Evolutionary conservation across 1,140 invertebrate genomes (phyloP), one percentile per base, ranked within the genome.

Genomic region (Archivesica marissinica): DNA sequence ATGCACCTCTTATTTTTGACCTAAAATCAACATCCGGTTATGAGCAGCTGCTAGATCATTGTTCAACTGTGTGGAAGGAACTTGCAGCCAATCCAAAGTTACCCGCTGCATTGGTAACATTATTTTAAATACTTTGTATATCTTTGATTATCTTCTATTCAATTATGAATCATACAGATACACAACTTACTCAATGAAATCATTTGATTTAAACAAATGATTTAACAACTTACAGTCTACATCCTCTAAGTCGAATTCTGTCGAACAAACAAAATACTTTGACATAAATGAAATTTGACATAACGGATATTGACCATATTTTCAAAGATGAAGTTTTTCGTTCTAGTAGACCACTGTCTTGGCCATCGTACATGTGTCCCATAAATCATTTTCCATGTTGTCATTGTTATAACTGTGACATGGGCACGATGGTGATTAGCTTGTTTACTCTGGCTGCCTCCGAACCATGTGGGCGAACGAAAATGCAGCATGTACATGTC

Each of bases 1-100:
- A 92, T 87, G 89, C 92, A 33, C 90, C 92, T n/a, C 79, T 93
- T 25, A 93, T 93, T 59, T 93, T 92, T 87, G 87, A 91, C 64
- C 70, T 91, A 23, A 61, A 84, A 28, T 23, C 52, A 15, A n/a
- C 86, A 6, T 81, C 75, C 47, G 88, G 88, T 23, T 92, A 88
- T 72, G 28, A 72, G 15, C 68, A 80, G 20, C 88, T 93, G 25
- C 52, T 92, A 68, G 33, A 85, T 0, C 88, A 88, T 15, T 93
- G 92, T 84, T 23, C 88, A 47, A 28, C 84, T 28, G 89, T 93
- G 0, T 93, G 90, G 87, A 88, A 87, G 28, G 88, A 90, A 35
- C 75, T 92, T 15, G 81, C 83, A 20, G 76, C 82, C 52, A 89
- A 93, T 78, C 30, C 54, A 13, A 85, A 88, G 0, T 82, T 93